phyloP scores from a whole-genome alignment of 2,797 vertebrate genomes.

The Cyprinodon diabolis region DNA sequence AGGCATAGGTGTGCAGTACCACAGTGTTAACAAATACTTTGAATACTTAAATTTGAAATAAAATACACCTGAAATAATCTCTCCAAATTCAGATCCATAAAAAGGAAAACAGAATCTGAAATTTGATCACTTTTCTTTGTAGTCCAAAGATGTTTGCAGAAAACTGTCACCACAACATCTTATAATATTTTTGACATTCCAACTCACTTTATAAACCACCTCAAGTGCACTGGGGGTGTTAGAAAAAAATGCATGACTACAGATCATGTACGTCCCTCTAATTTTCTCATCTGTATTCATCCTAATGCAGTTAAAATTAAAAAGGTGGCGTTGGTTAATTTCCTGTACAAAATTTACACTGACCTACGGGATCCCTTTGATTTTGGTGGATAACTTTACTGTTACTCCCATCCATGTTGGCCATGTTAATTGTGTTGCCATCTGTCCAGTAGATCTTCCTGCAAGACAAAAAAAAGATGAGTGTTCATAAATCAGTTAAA shows the following conservation, averaged over 20 bases:
- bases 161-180: neutral
- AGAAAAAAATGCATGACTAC: neutral
- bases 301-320: conserved; percentile 1
- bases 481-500: conserved; percentile 30
- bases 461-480: conserved; percentile 27
- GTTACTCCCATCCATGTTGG: conserved; percentile 98
- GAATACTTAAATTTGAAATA: neutral
- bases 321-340: neutral
- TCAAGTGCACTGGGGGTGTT: neutral
- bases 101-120: neutral
- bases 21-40: neutral
- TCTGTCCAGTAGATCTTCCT: conserved; percentile 99
- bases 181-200: neutral
- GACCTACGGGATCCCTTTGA: conserved; percentile 96
- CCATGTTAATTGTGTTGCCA: conserved; percentile 97
- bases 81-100: neutral
- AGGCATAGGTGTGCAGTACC: too few species aligned
- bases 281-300: conserved; percentile 14
- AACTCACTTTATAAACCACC: neutral
- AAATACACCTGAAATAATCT: neutral
- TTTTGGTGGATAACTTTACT: conserved; percentile 97
- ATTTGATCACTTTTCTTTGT: neutral
- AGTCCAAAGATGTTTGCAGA: neutral
- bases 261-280: neutral
- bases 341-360: conserved; percentile 52